Conservation (phyloP, 2,113 vertebrate genomes). For the Cyprinodon variegatus region DNA sequence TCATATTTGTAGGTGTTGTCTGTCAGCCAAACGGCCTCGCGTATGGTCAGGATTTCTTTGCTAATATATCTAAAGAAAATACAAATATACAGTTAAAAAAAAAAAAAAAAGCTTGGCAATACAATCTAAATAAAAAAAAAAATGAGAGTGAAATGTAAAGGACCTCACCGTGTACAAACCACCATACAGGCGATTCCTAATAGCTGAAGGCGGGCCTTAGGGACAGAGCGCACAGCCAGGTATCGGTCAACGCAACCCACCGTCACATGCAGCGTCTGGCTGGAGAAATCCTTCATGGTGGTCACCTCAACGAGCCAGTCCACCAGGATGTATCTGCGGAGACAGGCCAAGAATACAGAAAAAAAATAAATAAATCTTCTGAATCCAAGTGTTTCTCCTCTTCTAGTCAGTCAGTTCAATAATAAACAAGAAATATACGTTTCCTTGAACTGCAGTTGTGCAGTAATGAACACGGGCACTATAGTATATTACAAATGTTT, state of each 20-base stretch:
- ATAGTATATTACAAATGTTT: no score
- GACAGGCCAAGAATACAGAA: background rate
- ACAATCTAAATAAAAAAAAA: background rate
- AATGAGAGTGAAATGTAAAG: background rate
- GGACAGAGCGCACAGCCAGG: slow-evolving; percentile 84
- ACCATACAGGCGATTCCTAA: slow-evolving; percentile 99
- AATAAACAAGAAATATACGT: no score
- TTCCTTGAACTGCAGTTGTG: no score
- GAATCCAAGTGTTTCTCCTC: background rate
- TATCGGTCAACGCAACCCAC: slow-evolving; percentile 95
- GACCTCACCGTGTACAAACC: slow-evolving; percentile 91
- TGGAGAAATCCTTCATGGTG: slow-evolving; percentile 98
- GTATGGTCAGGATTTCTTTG: slow-evolving; percentile 95
- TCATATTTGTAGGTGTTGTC: slow-evolving; percentile 99
- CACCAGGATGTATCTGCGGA: slow-evolving; percentile 91
- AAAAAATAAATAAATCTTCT: background rate
- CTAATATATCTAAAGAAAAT: slow-evolving; percentile 82
- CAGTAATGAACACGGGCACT: no score
- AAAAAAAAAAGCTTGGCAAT: background rate
- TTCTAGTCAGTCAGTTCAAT: no score
- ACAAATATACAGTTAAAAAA: no score
- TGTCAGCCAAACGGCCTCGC: slow-evolving; percentile 97
- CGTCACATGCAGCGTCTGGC: slow-evolving; percentile 92
- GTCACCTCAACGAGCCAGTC: slow-evolving; percentile 98
- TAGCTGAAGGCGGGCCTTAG: slow-evolving; percentile 89